Evolutionary conservation across 2,797 vertebrate genomes (phyloP), one percentile per base, ranked within the genome.

Genomic region (Pelodytes ibericus): DNA sequence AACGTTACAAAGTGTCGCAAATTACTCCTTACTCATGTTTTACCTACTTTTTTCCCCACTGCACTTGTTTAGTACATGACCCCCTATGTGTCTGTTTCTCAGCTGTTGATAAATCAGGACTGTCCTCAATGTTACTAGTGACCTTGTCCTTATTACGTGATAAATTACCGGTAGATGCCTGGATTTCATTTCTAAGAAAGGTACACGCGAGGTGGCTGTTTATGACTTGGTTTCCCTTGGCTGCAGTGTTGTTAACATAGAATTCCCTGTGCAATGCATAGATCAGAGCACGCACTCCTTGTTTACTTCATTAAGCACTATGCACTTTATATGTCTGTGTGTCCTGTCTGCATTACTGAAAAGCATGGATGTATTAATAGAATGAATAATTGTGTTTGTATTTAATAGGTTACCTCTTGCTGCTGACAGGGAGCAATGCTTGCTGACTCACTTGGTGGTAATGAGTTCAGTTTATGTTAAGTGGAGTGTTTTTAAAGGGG

Each of bases 341-440:
- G n/a, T 22, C 49, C 49, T 53, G 49, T 53, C 49, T 53, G n/a
- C 1, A n/a, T 20, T 1, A 2, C 2, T 20, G 49, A 53, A 53
- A 53, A 53, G 22, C 20, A 16, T 11, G 22, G 24, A 24, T 24
- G 13, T 53, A 20, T 53, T 53, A 22, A 53, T 53, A 53, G 20
- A 5, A 22, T 53, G 49, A 53, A 8, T 53, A 53, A 53, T 53
- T 53, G 49, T 53, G n/a, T 53, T 53, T 53, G 49, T 24, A 53
- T 53, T 53, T 22, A 53, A 53, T 53, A 20, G 49, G 16, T 20
- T 53, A 13, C n/a, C 49, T 53, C 16, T 15, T 49, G 49, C 49
- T 24, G 49, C 49, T 53, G n/a, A 0, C 49, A 53, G 49, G 8
- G 5, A 15, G n/a, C 8, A 53, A 53, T 11, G 24, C 11, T 53